These are phyloP conservation scores for Morus bassanus DNA, from an alignment of 2,797 vertebrate genomes.

Conservation along the genomic window DNA sequence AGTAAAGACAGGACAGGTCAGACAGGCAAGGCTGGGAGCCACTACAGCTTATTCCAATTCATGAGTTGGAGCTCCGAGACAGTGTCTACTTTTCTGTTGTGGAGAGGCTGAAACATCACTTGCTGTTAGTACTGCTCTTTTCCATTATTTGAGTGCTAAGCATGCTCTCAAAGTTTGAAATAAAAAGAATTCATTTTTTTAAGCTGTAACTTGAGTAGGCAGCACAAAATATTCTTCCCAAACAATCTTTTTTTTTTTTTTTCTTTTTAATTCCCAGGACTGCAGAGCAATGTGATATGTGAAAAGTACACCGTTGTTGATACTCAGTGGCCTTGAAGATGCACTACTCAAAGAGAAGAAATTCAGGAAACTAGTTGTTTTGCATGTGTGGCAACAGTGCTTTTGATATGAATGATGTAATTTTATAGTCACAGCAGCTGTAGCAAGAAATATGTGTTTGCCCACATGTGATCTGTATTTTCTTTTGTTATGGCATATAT, in stretches of 20 bases:
- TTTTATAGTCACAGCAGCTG: slow-evolving; percentile 76
- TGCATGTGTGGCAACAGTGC: slow-evolving; percentile 70
- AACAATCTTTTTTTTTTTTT: neutral
- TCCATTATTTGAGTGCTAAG: neutral
- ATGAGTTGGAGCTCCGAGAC: neutral
- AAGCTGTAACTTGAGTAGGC: neutral
- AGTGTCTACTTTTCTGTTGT: neutral
- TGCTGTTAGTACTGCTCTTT: neutral
- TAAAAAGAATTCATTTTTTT: neutral
- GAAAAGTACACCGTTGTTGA: slow-evolving; percentile 67
- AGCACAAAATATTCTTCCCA: neutral
- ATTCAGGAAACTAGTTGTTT: slow-evolving; percentile 71
- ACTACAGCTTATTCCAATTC: neutral
- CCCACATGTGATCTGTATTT: slow-evolving; percentile 47
- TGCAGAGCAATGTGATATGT: slow-evolving; percentile 11
- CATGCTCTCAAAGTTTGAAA: neutral
- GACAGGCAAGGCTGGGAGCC: neutral
- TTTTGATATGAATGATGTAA: slow-evolving; percentile 68
- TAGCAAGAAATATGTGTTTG: slow-evolving; percentile 68
- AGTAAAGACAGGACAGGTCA: neutral
- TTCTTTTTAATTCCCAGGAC: slow-evolving; percentile 56
- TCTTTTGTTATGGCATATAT: neutral
- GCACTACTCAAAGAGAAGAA: slow-evolving; percentile 74
- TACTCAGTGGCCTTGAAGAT: slow-evolving; percentile 77
- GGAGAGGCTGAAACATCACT: neutral